Conservation (phyloP, 2,113 vertebrate species). For the Pollimyrus isidori region DNA sequence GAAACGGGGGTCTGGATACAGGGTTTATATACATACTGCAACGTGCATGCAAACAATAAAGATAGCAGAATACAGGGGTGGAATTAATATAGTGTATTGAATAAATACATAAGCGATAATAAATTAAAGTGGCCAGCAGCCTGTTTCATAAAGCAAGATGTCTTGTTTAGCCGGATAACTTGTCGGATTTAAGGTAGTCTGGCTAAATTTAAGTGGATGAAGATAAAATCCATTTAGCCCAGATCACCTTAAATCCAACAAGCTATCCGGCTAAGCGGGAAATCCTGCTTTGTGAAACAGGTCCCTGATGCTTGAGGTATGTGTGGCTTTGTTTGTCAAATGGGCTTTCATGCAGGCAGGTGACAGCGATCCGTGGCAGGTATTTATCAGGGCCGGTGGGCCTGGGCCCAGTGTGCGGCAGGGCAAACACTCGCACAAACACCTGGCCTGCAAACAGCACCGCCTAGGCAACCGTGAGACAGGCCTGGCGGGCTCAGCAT, state of each 20-base stretch:
- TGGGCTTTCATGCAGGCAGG: not conserved
- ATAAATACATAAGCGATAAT: too few relatives aligned
- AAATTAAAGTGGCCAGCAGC: too few relatives aligned
- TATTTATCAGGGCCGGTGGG: not conserved
- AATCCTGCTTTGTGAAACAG: too few relatives aligned
- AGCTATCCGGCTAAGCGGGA: too few relatives aligned
- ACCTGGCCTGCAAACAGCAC: not conserved
- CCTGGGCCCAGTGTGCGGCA: not conserved
- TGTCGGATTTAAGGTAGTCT: too few relatives aligned
- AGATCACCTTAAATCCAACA: too few relatives aligned
- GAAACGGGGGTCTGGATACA: not conserved
- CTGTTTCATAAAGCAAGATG: too few relatives aligned
- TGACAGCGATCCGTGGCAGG: not conserved
- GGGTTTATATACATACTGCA: not conserved
- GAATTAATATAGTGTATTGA: too few relatives aligned
- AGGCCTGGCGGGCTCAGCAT: conserved; percentile 21
- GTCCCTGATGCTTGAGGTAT: not conserved
- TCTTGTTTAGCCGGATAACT: too few relatives aligned
- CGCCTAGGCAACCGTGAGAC: conserved; percentile 4
- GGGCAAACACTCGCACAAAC: not conserved
- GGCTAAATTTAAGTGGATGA: too few relatives aligned
- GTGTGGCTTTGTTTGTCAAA: not conserved
- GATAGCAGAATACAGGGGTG: not conserved
- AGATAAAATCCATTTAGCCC: too few relatives aligned
- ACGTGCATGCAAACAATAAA: not conserved